A percentile compares a stretch with the other conserved stretches of the same genome.
These are phyloP conservation scores for Lasiurus cinereus DNA, from an alignment of 2,113 vertebrate genomes.

Conservation along the genomic window DNA sequence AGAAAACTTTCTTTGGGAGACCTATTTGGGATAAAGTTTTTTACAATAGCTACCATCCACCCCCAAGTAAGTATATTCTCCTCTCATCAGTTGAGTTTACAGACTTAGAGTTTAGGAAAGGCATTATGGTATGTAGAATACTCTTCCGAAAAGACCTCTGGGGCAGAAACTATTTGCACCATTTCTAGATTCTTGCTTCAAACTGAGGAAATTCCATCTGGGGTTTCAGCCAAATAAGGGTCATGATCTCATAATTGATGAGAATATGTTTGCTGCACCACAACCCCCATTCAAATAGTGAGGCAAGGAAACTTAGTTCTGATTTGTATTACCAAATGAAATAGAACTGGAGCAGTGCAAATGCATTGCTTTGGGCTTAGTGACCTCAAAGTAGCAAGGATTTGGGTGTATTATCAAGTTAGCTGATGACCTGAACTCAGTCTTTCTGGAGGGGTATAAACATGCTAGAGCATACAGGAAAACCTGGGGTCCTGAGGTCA, in stretches of 20 bases:
- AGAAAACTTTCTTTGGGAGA: conserved; percentile 94
- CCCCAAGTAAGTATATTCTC: conserved; percentile 90
- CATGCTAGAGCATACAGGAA: background rate
- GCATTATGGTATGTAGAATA: background rate
- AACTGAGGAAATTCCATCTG: conserved; percentile 25
- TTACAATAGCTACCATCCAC: conserved; percentile 90
- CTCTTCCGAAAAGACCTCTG: conserved; percentile 29
- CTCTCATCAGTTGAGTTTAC: conserved; percentile 5
- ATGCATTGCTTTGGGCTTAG: background rate
- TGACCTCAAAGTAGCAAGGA: conserved; percentile 4
- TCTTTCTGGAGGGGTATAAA: conserved; percentile 44
- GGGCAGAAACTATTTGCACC: background rate
- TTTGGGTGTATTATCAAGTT: background rate
- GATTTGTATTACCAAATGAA: conserved; percentile 20
- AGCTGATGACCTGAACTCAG: background rate
- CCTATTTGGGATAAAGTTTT: conserved; percentile 94
- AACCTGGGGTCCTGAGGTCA: background rate
- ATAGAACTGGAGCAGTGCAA: background rate
- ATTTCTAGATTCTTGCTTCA: conserved; percentile 34
- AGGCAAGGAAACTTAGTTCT: background rate
- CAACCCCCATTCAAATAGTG: conserved; percentile 9
- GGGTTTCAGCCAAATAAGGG: conserved; percentile 42
- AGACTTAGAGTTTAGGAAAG: conserved; percentile 20
- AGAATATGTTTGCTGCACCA: background rate
- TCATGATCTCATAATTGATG: background rate